phyloP scores from a whole-genome alignment of 2,797 vertebrate species.

The Lepidocolaptes lacrymiger region DNA sequence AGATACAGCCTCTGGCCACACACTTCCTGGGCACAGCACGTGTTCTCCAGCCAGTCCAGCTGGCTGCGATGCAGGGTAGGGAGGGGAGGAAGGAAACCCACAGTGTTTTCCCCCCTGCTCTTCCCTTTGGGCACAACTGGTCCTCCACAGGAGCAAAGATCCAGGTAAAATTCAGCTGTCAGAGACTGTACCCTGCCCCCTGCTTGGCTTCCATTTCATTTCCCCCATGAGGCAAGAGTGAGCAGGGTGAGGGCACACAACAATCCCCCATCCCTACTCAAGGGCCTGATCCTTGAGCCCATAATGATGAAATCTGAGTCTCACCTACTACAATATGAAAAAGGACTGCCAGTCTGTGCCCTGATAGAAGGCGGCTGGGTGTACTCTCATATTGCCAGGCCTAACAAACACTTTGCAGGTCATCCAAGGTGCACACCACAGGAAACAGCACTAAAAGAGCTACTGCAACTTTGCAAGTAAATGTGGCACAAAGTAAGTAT shows the following conservation, averaged over 20 bases:
- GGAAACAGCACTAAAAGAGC: background rate
- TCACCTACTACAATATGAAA: background rate
- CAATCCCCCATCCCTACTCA: background rate
- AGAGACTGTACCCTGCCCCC: background rate
- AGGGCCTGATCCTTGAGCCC: background rate
- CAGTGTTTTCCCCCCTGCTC: background rate
- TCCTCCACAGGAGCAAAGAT: background rate
- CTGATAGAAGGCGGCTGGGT: background rate
- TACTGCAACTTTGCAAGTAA: background rate
- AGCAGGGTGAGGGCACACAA: background rate
- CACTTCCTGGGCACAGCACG: background rate
- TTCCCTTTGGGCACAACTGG: background rate
- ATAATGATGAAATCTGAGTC: background rate
- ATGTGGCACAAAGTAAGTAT: background rate
- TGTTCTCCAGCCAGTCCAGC: background rate
- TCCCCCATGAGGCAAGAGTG: accelerated
- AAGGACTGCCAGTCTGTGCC: background rate
- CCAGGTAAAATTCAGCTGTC: background rate
- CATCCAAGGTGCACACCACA: background rate
- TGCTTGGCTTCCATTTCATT: background rate
- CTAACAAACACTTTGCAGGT: background rate
- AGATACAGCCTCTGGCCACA: background rate
- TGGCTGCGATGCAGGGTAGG: background rate
- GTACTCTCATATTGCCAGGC: background rate
- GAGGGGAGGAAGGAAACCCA: background rate